Base-by-base conservation (phyloP, 2,888 invertebrate genomes). In the Strigamia transsilvanica region DNA sequence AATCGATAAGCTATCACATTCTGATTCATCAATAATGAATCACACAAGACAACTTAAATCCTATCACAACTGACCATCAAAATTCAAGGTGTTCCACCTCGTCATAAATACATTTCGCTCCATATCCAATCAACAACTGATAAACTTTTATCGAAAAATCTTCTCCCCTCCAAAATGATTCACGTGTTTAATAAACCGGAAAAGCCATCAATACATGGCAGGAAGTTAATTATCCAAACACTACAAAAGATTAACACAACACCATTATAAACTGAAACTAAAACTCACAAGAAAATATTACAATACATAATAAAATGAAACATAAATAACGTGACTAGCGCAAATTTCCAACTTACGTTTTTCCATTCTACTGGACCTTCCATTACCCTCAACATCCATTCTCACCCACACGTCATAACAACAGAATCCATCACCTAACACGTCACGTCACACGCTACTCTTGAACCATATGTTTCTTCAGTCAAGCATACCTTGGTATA, bases 111-210 rank as follows among this genome's bases (percentile, higher is more conserved):
- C 56, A 56, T 56, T 56, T 56, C 56, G 21, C 56, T 18, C 56
- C n/a, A 56, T 38, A 38, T 18, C 56, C 56, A 56, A 56, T 56
- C 56, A 56, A 56, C 56, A 18, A 18, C 56, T 18, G 56, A 56
- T 56, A 56, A 56, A 56, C 56, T 56, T 56, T n/a, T 56, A 56
- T 56, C 56, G 56, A 56, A n/a, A 56, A 56, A 56, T 56, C 56
- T 56, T 56, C 56, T 56, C 56, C 56, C 56, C 18, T 18, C n/a
- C 56, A 18, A 56, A 56, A 56, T 56, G 56, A 56, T 56, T 56
- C 56, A 56, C 56, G 18, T 18, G 56, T 18, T 18, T 18, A 56
- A 56, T 56, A 56, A 56, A 56, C 56, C 56, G 56, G 56, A 56
- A 56, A 56, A 56, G 56, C 56, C 56, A 56, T 56, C 56, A 56